Base-by-base conservation (phyloP, 2,888 invertebrate genomes). In the Eueremaeus valkanovi region DNA sequence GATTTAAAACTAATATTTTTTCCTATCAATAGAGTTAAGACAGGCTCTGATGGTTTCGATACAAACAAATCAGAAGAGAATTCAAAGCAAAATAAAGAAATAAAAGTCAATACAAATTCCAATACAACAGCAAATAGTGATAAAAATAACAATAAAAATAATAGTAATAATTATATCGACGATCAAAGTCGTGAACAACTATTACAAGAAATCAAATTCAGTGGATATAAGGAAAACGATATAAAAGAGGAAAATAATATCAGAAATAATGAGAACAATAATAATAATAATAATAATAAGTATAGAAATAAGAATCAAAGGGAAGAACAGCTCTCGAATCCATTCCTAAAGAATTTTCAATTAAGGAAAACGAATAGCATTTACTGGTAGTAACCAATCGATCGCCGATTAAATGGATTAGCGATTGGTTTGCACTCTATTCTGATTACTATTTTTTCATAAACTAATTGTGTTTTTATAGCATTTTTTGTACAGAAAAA, bases 301-400 rank as follows among this genome's bases (percentile, higher is more conserved):
- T n/a, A 45, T 18, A 29, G 16, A n/a, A 51, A 66, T 1, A 27
- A 11, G 16, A 45, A 3, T 18, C 2, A 58, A 58, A 58, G 58
- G 24, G 58, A 68, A 3, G 16, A 29, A 11, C n/a, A 33, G 13
- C 3, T 29, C 3, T 58, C 58, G 27, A 76, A 76, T 74, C 66
- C 75, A 29, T 73, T 73, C 31, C 68, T 68, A 9, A 70, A 70
- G 42, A 76, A 68, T 29, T 76, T 73, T 74, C 68, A 68, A 36
- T 58, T 76, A 51, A 73, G 76, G 24, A 76, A 76, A 72, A 76
- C 76, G 24, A 76, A 76, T 45, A 73, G 73, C 40, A 74, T 76
- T 51, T 76, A 76, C 70, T 76, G 76, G 76, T 76, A 51, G 55
- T 66, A n/a, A n/a, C n/a, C 6, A 66, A 11, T 36, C 18, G 11